Evolutionary conservation across 2,113 vertebrate species (phyloP), one percentile per base, ranked within the genome.

Genomic region (Lynx canadensis): DNA sequence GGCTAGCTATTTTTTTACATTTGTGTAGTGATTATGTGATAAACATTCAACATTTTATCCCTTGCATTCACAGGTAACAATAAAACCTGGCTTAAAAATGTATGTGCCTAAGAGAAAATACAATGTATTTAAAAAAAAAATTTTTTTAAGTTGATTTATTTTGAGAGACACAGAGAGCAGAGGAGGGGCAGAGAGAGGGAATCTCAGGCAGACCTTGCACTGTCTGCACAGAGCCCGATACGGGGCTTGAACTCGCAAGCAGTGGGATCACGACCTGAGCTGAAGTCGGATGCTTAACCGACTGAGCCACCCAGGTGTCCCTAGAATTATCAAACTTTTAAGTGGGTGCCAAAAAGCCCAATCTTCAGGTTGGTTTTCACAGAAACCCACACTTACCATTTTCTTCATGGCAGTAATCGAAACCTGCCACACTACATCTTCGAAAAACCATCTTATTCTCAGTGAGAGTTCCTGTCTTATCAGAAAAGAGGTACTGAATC

Each of bases 371-470:
- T 82, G 14, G 23, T 81, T 82, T 78, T 66, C 11, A 7, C 1
- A 63, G 36, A 96, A 92, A 93, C 16, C 52, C 78, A 45, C 25
- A 95, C 98, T 98, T 98, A 99, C 99, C 99, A 73, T 99, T 99
- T 91, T 99, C 99, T 80, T 99, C 97, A 73, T 99, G 99, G 93
- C 99, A 99, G 91, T 99, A 99, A 88, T 99, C 99, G 8, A 98
- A 98, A 27, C 99, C 99, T n/a, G 99, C 99, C 89, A 99, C 99
- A 92, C 99, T 99, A 97, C 99, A 99, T 48, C 99, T 99, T 41
- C 99, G 98, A 97, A 99, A 99, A 97, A 99, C 99, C 99, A 99
- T 99, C 97, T 99, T 99, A 98, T 99, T 99, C 98, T 99, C 99
- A 0, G 99, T 99, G 71, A 99, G 99, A 0, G 99, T 99, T 97